phyloP scores from a whole-genome alignment of 2,888 invertebrate genomes.

The Lithophane ornitopus region DNA sequence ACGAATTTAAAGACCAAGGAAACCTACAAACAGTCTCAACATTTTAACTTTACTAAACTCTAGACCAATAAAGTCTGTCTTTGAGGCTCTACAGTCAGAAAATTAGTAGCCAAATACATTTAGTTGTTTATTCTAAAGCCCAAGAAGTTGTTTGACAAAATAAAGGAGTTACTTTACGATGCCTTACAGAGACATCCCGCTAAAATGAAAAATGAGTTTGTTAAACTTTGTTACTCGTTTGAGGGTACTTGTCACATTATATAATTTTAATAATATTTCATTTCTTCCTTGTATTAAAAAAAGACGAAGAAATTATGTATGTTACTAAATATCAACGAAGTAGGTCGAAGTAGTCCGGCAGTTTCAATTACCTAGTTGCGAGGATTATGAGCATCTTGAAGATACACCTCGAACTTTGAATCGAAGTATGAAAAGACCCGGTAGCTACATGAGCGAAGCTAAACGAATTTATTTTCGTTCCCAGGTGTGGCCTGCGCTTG shows the following conservation, averaged over 20 bases:
- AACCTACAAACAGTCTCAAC: background rate
- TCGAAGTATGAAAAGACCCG: too few species aligned
- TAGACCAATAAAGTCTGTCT: constrained; percentile 14
- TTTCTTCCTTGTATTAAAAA: constrained; percentile 25
- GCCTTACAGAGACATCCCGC: constrained; percentile 17
- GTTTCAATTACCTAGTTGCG: background rate
- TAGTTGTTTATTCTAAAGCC: constrained; percentile 16
- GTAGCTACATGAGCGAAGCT: too few species aligned
- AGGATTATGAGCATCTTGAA: background rate
- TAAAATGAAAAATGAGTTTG: constrained; percentile 63
- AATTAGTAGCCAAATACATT: constrained; percentile 23
- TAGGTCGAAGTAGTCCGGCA: too few species aligned
- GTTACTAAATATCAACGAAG: background rate
- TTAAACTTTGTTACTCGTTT: constrained; percentile 45
- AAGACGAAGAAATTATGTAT: constrained; percentile 5
- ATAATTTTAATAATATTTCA: constrained; percentile 16
- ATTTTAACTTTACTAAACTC: constrained; percentile 9
- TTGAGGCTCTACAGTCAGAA: background rate
- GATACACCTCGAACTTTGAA: background rate
- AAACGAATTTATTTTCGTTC: too few species aligned
- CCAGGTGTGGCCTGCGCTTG: too few species aligned
- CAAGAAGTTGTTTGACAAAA: constrained; percentile 27
- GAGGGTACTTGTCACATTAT: constrained; percentile 39
- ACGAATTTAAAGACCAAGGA: background rate
- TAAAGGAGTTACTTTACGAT: constrained; percentile 11